Percentiles rank a stretch among this genome's conserved stretches.
phyloP scores from a whole-genome alignment of 1,140 invertebrate genomes.

The Idris sp. region DNA sequence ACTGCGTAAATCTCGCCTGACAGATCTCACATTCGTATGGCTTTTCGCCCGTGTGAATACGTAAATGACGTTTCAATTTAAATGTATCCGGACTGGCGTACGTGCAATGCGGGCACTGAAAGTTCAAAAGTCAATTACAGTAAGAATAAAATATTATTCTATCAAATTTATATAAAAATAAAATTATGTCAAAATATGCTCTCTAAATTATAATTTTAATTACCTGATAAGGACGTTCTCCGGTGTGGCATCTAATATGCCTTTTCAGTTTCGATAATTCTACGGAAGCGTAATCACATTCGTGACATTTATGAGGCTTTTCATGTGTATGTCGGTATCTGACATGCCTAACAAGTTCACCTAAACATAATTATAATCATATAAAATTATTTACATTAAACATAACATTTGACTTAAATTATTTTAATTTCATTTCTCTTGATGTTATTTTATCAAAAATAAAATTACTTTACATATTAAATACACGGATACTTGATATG shows the following conservation, averaged over 20 bases:
- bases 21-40: slow-evolving; percentile 97
- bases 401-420: too few relatives aligned
- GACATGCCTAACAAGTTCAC: slow-evolving; percentile 95
- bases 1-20: slow-evolving; percentile 95
- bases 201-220: too few relatives aligned
- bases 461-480: too few relatives aligned
- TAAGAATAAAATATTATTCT: too few relatives aligned
- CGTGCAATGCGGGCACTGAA: slow-evolving; percentile 95
- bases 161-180: too few relatives aligned
- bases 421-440: too few relatives aligned
- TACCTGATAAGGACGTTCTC: slow-evolving; percentile 88
- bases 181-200: too few relatives aligned
- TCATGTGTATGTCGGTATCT: slow-evolving; percentile 95
- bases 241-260: slow-evolving; percentile 96
- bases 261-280: slow-evolving; percentile 95
- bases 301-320: slow-evolving; percentile 95
- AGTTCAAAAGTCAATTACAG: neutral
- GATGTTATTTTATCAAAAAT: too few relatives aligned
- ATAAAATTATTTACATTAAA: too few relatives aligned
- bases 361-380: too few relatives aligned
- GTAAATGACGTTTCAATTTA: slow-evolving; percentile 95
- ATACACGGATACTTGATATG: too few relatives aligned
- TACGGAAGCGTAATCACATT: slow-evolving; percentile 96
- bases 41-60: slow-evolving; percentile 95
- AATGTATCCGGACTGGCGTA: slow-evolving; percentile 99